These are phyloP conservation scores for Trichonephila inaurata DNA, from an alignment of 1,140 invertebrate species.

Conservation along the genomic window DNA sequence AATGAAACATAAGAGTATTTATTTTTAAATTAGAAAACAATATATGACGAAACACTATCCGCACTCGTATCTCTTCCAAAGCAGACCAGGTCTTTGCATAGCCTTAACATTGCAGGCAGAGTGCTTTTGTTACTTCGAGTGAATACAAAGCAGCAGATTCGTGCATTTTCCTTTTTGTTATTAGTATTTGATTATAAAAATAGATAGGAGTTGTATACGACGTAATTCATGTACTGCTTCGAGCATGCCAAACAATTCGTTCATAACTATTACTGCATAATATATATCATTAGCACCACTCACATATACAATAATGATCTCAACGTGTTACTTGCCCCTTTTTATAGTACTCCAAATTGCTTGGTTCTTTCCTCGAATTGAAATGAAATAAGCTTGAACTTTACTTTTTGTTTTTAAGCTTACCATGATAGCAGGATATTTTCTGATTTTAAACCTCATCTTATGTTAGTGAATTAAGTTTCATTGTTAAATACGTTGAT, in stretches of 20 bases:
- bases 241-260: conserved; percentile 43
- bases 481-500: too few relatives aligned
- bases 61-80: conserved; percentile 46
- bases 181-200: conserved; percentile 7
- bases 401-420: too few relatives aligned
- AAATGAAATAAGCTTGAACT: background rate
- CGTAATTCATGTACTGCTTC: conserved; percentile 27
- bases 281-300: conserved; percentile 66
- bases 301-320: conserved; percentile 24
- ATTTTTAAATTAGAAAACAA: conserved; percentile 70
- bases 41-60: conserved; percentile 60
- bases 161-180: background rate
- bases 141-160: background rate
- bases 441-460: too few relatives aligned
- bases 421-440: too few relatives aligned
- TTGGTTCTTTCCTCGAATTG: conserved; percentile 63
- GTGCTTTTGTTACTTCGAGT: background rate
- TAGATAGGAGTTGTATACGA: conserved; percentile 19
- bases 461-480: too few relatives aligned
- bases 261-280: conserved; percentile 36
- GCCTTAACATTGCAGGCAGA: background rate
- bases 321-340: conserved; percentile 41
- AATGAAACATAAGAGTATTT: background rate
- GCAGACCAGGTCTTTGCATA: background rate
- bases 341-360: conserved; percentile 46